Percentiles rank a stretch among this genome's conserved stretches.
Evolutionary conservation across 1,140 invertebrate genomes (phyloP).

Genomic region (Trichoplusia ni): DNA sequence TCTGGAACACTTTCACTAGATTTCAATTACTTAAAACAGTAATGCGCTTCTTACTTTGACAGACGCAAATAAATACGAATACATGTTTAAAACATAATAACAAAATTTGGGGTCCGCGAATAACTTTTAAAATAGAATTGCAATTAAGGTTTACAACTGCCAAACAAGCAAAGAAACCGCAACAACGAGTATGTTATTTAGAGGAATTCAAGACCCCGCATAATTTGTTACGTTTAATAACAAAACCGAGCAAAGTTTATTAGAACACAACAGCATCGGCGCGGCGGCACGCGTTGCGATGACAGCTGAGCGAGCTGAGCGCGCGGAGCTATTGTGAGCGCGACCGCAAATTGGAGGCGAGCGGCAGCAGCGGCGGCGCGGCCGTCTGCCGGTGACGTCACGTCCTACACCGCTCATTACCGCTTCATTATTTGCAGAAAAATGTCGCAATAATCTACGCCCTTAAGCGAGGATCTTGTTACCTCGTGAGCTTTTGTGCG

Average conservation of each 20-base stretch:
- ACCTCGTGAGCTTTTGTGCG: background rate
- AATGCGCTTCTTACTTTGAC: too few relatives aligned
- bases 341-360: constrained; percentile 31
- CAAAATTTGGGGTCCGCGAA: background rate
- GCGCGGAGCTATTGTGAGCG: constrained; percentile 16
- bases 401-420: constrained; percentile 11
- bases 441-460: constrained; percentile 8
- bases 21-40: too few relatives aligned
- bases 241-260: constrained; percentile 5
- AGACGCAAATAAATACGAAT: too few relatives aligned
- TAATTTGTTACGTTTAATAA: background rate
- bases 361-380: constrained; percentile 6
- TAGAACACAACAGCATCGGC: constrained; percentile 4
- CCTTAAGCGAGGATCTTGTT: background rate
- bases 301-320: constrained; percentile 25
- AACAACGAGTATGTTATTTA: too few relatives aligned
- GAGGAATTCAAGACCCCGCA: background rate
- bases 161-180: too few relatives aligned
- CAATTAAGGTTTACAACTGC: too few relatives aligned
- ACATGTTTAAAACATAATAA: too few relatives aligned
- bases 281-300: constrained; percentile 10
- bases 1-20: too few relatives aligned
- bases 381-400: constrained; percentile 5
- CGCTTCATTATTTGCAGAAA: constrained; percentile 25
- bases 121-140: too few relatives aligned